Evolutionary conservation across 2,888 invertebrate species (phyloP), one percentile per base, ranked within the genome.

Genomic region (Temnothorax unifasciatus): DNA sequence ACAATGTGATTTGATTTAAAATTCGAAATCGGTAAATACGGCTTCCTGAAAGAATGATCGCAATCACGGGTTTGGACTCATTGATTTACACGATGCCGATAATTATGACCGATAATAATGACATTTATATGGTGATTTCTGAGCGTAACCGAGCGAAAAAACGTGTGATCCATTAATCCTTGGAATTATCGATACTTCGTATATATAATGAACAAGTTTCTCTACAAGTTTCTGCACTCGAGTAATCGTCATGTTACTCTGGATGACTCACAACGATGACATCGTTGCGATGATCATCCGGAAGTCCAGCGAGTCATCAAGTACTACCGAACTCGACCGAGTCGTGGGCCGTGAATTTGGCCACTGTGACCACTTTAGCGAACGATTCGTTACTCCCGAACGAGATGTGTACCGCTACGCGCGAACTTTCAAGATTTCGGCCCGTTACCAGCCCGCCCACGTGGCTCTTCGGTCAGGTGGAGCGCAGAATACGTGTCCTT

Each of bases 361-460:
- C 47, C 61, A 54, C 54, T 29, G 77, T 63, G 50, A 47, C 74
- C 74, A 64, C 59, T 57, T 64, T 25, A 18, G 63, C 47, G 86
- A 54, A 66, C 54, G 71, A 86, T 69, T 82, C 66, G 83, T 76
- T 76, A 64, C 61, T 85, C 76, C 38, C 79, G 21, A 84, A 86
- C 68, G 61, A 75, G 41, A 41, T 34, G 34, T 41, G 41, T 8
- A 88, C 85, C 89, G 87, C 82, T 88, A 89, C 15, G n/a, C 15
- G 44, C 63, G 83, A 89, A 83, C 85, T 88, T 87, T 86, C 57
- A 71, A 74, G 59, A 81, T 83, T 87, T 83, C 69, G 76, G 63
- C 79, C 88, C 87, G 87, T 90, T 90, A 89, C 57, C 44, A 34
- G 59, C 38, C 61, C 88, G 88, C 88, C 90, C 89, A 90, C 90